Base-by-base conservation (phyloP, 2,113 vertebrate species). In the Misgurnus anguillicaudatus region DNA sequence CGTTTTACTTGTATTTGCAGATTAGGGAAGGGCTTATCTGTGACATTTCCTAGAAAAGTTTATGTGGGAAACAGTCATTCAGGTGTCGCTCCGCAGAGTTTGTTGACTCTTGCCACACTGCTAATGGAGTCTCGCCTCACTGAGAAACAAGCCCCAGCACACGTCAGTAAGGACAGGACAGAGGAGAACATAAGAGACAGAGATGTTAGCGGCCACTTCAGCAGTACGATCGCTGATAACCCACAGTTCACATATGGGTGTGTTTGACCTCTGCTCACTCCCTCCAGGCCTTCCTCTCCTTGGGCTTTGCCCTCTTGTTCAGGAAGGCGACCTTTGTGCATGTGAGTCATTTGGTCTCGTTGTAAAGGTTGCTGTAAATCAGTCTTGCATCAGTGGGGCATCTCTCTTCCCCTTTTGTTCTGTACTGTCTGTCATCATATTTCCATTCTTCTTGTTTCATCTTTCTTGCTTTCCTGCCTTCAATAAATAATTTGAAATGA, bases 161-260 rank as follows among this genome's bases (percentile, higher is more conserved):
- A 79, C 51, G 79, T 63, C 61, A 78, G 19, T 13, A 13, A 58
- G 47, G 66, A 5, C 45, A 65, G 60, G 57, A 39, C 11, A 53
- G 31, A 51, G 57, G 24, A 51, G 41, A 45, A 39, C 53, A 36
- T 38, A 41, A 38, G 61, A 76, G 72, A 70, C 47, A 67, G 64
- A 24, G 51, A 38, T 53, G 71, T 69, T 5, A 45, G 21, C 70
- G 79, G 21, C 69, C 31, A 68, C 31, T 58, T 41, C 71, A 81
- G 82, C 87, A 64, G 17, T 9, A 57, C 8, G 17, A 17, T 6
- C 8, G 70, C 51, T 38, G 45, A 31, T 78, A 76, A 84, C 73
- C 84, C 38, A 57, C 68, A 62, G 75, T 82, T 86, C 82, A 81
- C 82, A 81, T 82, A 78, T 80, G 84, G 82, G 82, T 86, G 79